Percentiles rank a stretch among this genome's conserved stretches.
Evolutionary conservation across 2,888 invertebrate species (phyloP).

Genomic region (Thyatira batis): DNA sequence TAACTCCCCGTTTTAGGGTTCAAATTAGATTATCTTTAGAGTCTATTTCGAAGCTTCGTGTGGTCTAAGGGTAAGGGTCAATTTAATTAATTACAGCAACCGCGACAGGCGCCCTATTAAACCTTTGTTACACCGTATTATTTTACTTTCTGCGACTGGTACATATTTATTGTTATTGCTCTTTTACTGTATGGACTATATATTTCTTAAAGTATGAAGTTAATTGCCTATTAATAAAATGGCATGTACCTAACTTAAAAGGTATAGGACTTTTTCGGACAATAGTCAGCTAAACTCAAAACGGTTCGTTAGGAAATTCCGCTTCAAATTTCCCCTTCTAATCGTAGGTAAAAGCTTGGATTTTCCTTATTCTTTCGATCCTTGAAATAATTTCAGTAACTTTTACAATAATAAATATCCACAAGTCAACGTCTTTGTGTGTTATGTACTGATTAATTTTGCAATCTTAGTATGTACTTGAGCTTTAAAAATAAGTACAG

Average conservation of each 20-base stretch:
- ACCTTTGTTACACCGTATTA: constrained; percentile 62
- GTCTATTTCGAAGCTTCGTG: constrained; percentile 43
- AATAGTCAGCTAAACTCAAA: constrained; percentile 2
- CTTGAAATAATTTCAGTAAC: not conserved
- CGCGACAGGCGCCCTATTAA: constrained; percentile 68
- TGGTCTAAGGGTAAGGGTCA: constrained; percentile 63
- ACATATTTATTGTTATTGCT: constrained; percentile 48
- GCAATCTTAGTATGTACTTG: too few relatives aligned
- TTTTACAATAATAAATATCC: not conserved
- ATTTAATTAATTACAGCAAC: constrained; percentile 72
- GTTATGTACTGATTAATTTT: not conserved
- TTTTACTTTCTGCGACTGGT: constrained; percentile 48
- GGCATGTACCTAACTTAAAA: not conserved
- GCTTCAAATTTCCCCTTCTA: constrained; percentile 5
- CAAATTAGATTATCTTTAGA: constrained; percentile 39
- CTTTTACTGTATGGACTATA: constrained; percentile 20
- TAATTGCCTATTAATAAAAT: not conserved
- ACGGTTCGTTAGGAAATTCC: constrained; percentile 1
- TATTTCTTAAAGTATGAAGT: not conserved
- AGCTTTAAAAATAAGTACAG: too few relatives aligned
- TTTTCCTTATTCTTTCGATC: constrained; percentile 3
- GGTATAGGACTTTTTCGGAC: not conserved
- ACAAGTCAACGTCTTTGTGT: not conserved
- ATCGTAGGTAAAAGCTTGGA: constrained; percentile 1
- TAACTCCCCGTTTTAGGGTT: constrained; percentile 42